Evolutionary conservation across 2,888 invertebrate genomes (phyloP).

Genomic region (Caenorhabditis sp.): DNA sequence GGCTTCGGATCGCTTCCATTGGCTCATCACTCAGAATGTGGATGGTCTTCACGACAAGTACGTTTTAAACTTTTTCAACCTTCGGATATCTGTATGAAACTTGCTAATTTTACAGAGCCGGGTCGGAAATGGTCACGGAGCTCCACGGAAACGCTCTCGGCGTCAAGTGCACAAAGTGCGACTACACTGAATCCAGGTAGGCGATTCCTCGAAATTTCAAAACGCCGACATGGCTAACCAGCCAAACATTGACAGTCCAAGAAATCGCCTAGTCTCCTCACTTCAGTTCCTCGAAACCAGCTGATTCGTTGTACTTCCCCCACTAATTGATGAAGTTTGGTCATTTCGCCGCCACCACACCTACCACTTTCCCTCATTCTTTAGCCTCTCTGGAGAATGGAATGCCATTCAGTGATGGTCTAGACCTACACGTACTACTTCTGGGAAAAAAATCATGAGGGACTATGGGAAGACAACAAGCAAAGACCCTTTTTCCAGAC

Average conservation of each 20-base stretch:
- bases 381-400: not conserved
- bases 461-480: not conserved
- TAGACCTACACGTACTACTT: not conserved
- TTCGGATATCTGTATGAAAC: not conserved
- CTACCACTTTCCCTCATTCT: not conserved
- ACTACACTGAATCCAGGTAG: conserved; percentile 66
- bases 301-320: not conserved
- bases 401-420: not conserved
- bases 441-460: not conserved
- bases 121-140: conserved; percentile 89
- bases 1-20: conserved; percentile 85
- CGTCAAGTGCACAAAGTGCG: conserved; percentile 78
- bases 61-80: not conserved
- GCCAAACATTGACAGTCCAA: too few species aligned
- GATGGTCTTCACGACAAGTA: conserved; percentile 85
- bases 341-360: not conserved
- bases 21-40: conserved; percentile 96
- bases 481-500: conserved; percentile 87
- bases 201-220: too few species aligned
- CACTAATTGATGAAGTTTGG: conserved; percentile 11
- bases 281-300: not conserved
- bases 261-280: not conserved
- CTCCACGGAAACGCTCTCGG: conserved; percentile 89
- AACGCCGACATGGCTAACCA: not conserved
- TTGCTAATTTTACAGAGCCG: conserved; percentile 87